phyloP scores from a whole-genome alignment of 1,140 invertebrate species.

The Tribolium madens region DNA sequence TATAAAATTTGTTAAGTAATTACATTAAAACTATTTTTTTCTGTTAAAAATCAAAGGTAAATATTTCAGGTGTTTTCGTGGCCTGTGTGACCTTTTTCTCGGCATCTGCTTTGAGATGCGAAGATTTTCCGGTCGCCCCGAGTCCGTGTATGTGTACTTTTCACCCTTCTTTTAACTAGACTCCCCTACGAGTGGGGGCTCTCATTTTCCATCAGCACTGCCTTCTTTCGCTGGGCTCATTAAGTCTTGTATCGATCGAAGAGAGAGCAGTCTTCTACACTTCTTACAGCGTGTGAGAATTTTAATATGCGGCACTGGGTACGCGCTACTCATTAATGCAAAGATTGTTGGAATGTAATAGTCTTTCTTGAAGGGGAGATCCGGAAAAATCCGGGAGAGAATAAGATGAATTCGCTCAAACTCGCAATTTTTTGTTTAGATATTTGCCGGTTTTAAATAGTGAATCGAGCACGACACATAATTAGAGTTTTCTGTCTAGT shows the following conservation, averaged over 20 bases:
- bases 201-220: slow-evolving; percentile 59
- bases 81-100: background rate
- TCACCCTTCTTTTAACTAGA: slow-evolving; percentile 51
- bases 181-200: slow-evolving; percentile 45
- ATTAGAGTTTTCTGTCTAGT: slow-evolving; percentile 22
- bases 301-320: slow-evolving; percentile 59
- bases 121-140: slow-evolving; percentile 1
- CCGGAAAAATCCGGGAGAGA: slow-evolving; percentile 37
- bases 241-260: slow-evolving; percentile 60
- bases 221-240: slow-evolving; percentile 60
- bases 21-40: too few species aligned
- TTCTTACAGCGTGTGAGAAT: slow-evolving; percentile 60
- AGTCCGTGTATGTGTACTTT: slow-evolving; percentile 23
- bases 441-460: slow-evolving; percentile 1
- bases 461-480: background rate
- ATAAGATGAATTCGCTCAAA: slow-evolving; percentile 20
- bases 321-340: slow-evolving; percentile 59
- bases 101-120: background rate
- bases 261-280: slow-evolving; percentile 56
- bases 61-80: too few species aligned
- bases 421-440: background rate
- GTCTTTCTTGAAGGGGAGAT: slow-evolving; percentile 49
- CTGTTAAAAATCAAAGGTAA: too few species aligned
- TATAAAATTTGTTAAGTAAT: too few species aligned
- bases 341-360: slow-evolving; percentile 60